phyloP scores from a whole-genome alignment of 2,797 vertebrate species.

The Crypturellus tataupa region DNA sequence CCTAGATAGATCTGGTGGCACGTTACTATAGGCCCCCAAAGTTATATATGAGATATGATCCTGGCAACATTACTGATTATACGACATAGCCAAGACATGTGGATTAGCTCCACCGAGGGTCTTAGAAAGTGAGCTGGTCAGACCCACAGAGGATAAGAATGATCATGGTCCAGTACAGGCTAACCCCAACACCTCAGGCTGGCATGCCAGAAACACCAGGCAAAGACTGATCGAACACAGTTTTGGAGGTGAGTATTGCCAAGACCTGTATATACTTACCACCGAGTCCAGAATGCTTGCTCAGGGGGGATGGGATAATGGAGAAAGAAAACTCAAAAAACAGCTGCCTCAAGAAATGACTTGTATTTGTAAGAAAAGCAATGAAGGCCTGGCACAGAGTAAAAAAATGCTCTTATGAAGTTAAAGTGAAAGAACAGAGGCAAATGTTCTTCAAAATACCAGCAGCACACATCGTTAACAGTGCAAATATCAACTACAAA shows the following conservation, averaged over 20 bases:
- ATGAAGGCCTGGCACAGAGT: constrained; percentile 81
- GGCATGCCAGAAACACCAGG: constrained; percentile 82
- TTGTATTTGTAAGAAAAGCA: constrained; percentile 83
- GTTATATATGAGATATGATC: constrained; percentile 72
- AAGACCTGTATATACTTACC: constrained; percentile 81
- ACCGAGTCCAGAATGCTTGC: constrained; percentile 73
- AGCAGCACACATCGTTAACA: constrained; percentile 81
- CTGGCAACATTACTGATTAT: constrained; percentile 75
- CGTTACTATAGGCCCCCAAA: constrained; percentile 65
- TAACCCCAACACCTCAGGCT: constrained; percentile 79
- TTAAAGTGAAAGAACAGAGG: constrained; percentile 79
- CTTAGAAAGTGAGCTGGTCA: constrained; percentile 70
- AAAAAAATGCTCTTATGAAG: constrained; percentile 80
- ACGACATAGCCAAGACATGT: constrained; percentile 75
- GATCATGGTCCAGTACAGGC: constrained; percentile 77
- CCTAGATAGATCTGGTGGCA: constrained; percentile 75
- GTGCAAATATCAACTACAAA: constrained; percentile 81
- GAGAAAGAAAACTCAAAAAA: constrained; percentile 82
- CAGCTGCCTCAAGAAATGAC: constrained; percentile 81
- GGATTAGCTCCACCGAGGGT: constrained; percentile 75
- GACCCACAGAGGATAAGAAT: constrained; percentile 79
- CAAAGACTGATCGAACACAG: constrained; percentile 80
- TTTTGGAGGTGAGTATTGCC: constrained; percentile 76
- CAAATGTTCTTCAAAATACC: constrained; percentile 80
- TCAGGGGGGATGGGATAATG: constrained; percentile 74